Percentiles rank a stretch among this genome's conserved stretches.
Conservation (phyloP, 2,888 invertebrate genomes). For the Koerneria pararmatus region DNA sequence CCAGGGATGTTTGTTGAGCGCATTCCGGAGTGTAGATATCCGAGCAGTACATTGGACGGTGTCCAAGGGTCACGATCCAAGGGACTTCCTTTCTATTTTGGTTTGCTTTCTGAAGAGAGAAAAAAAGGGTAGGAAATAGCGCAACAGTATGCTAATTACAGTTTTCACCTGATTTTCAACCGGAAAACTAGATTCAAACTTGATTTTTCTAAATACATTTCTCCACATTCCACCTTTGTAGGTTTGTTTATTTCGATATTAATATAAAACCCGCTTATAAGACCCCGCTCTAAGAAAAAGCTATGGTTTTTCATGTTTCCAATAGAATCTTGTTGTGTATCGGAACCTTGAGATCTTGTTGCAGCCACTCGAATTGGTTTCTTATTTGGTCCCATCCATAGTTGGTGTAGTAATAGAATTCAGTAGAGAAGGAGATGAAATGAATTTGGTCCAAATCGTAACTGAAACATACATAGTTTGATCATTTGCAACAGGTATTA, state of each 20-base stretch:
- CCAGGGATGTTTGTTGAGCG: slow-evolving; percentile 59
- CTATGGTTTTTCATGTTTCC: no score
- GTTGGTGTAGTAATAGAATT: slow-evolving; percentile 85
- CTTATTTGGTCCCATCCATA: slow-evolving; percentile 74
- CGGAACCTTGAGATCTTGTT: slow-evolving; percentile 49
- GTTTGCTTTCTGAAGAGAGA: slow-evolving; percentile 47
- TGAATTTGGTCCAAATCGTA: slow-evolving; percentile 84
- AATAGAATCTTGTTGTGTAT: no score
- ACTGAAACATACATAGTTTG: slow-evolving; percentile 63
- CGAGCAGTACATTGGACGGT: slow-evolving; percentile 87
- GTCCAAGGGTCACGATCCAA: slow-evolving; percentile 80
- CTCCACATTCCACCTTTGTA: no score
- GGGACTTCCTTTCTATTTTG: slow-evolving; percentile 64
- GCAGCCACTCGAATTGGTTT: slow-evolving; percentile 56
- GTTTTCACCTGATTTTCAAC: no score
- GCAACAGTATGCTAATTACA: no score
- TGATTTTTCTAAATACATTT: no score
- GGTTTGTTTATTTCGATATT: no score
- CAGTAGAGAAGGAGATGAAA: slow-evolving; percentile 85
- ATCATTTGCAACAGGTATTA: background rate
- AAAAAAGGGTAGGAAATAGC: no score
- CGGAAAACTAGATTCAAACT: no score
- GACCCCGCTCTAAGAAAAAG: no score
- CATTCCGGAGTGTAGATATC: slow-evolving; percentile 79
- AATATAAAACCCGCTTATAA: no score